Evolutionary conservation across 2,888 invertebrate genomes (phyloP), one percentile per base, ranked within the genome.

Genomic region (Syrphus vitripennis): DNA sequence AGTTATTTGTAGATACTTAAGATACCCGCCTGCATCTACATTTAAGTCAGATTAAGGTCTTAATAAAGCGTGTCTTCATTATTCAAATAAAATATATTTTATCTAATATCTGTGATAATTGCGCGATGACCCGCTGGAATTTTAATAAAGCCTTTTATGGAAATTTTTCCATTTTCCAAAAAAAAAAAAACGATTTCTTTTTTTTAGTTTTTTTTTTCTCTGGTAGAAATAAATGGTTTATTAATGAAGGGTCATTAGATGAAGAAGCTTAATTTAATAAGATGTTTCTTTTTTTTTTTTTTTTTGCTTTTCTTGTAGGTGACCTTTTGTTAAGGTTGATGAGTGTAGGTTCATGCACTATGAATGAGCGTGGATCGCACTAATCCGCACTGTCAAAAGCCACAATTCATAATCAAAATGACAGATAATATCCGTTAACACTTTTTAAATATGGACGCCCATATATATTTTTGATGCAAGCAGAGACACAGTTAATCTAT

Each of bases 61-160:
- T 53, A 24, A 40, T 59, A 69, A 48, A 74, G 69, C 37, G 65
- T 48, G 70, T 67, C 71, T 50, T 53, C 67, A 67, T 65, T 76
- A 76, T 75, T 76, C 45, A 71, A 75, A 83, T 83, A 53, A 21
- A 59, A 57, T 63, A 50, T 67, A 50, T 75, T 84, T 71, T 50
- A 69, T 79, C 75, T 75, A 53, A 61, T 71, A 71, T 80, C 75
- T 80, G 75, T 71, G 80, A 76, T 80, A 84, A 76, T 74, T 45
- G 59, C 26, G 31, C 50, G 48, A 65, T 31, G 55, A 77, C 59
- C 63, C 75, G n/a, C n/a, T n/a, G 21, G 34, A 57, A 40, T 21
- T 53, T n/a, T n/a, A n/a, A n/a, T 67, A 45, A 67, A 45, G 48
- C 67, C 71, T 80, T 80, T 80, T 84, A 84, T 84, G 80, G 37